These are phyloP conservation scores for Ostrea denselamellosa DNA, from an alignment of 1,140 invertebrate genomes.

Conservation along the genomic window DNA sequence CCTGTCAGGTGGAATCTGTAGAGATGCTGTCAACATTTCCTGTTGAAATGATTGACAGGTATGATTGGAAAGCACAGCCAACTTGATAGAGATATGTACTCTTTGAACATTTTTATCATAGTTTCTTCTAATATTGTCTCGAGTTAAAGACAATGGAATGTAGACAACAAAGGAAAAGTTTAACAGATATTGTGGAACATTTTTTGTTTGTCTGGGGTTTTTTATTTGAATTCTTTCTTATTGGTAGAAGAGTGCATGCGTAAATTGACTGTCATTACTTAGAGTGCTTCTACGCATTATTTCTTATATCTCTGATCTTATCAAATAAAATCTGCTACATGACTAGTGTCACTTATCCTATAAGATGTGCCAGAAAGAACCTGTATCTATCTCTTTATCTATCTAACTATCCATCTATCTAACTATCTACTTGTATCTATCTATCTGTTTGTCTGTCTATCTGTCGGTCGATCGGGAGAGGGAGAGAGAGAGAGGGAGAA, in stretches of 20 bases:
- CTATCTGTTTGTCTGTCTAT: no score
- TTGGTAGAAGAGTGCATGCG: neutral
- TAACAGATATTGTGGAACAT: neutral
- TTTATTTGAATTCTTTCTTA: neutral
- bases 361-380: no score
- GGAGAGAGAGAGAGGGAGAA: neutral
- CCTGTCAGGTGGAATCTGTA: neutral
- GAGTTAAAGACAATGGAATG: neutral
- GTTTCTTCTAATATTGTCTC: neutral
- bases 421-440: no score
- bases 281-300: neutral
- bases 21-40: neutral
- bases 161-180: neutral
- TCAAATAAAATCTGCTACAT: no score
- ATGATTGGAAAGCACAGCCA: neutral
- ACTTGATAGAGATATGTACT: neutral
- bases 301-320: no score
- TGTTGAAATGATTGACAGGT: neutral
- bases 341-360: no score
- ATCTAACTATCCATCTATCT: no score
- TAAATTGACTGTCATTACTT: neutral
- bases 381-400: no score
- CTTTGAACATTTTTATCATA: neutral
- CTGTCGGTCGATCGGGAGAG: no score
- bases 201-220: neutral